Conservation (phyloP, 2,888 invertebrate genomes). For the Empis stercorea region DNA sequence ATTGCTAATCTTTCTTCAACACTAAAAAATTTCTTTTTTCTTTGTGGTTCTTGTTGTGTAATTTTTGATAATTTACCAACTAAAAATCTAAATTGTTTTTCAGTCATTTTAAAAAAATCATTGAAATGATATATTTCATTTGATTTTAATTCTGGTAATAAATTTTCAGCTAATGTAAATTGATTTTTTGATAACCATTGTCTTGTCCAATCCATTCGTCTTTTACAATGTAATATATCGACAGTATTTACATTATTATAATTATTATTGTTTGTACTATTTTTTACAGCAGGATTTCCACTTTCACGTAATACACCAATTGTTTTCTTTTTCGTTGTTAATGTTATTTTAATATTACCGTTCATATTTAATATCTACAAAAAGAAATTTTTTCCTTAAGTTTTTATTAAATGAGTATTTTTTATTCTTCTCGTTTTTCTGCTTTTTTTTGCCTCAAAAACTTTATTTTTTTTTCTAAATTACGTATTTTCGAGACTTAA, state of each 20-base stretch:
- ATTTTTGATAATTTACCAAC: conserved; percentile 29
- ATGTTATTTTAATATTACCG: no score
- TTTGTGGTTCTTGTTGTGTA: conserved; percentile 30
- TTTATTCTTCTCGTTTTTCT: no score
- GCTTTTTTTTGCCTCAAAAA: no score
- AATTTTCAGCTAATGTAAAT: conserved; percentile 29
- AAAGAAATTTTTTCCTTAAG: no score
- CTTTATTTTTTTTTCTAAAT: no score
- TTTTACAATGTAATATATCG: conserved; percentile 28
- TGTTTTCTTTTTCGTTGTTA: conserved; percentile 23
- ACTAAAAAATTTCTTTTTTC: conserved; percentile 31
- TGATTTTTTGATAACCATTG: conserved; percentile 32
- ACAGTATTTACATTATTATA: conserved; percentile 4
- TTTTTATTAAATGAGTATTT: no score
- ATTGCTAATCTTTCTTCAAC: conserved; percentile 32
- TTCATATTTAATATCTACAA: no score
- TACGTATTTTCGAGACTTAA: no score
- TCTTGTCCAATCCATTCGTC: conserved; percentile 31
- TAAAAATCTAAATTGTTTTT: conserved; percentile 30
- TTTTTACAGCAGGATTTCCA: background rate
- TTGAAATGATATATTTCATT: conserved; percentile 32
- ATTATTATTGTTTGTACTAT: background rate
- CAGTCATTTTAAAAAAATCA: conserved; percentile 32
- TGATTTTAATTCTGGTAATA: conserved; percentile 28
- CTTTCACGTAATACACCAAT: conserved; percentile 29